Evolutionary conservation across 2,113 vertebrate genomes (phyloP), one percentile per base, ranked within the genome.

Genomic region (Myotis lucifugus): DNA sequence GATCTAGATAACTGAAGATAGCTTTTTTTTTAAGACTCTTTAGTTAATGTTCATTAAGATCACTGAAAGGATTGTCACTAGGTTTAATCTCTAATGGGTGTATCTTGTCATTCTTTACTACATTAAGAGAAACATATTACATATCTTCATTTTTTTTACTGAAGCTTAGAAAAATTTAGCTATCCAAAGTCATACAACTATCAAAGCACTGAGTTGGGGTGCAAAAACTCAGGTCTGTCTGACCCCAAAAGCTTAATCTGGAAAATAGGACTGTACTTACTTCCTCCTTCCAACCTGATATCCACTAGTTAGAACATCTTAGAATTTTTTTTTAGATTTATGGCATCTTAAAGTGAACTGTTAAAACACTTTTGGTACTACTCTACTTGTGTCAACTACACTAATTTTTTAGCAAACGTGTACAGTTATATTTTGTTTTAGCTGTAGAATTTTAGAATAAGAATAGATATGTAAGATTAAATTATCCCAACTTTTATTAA

Each of bases 111-210:
- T n/a, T n/a, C 0, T 27, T 93, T 46, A 18, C 19, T 23, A 64
- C 0, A 50, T 37, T 46, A 50, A 64, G 46, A 94, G 13, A 89
- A 61, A 81, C 8, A 37, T 61, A 18, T 67, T n/a, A 67, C 64
- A n/a, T 67, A 59, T 59, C 32, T 91, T 85, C 50, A 73, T 74
- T 54, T 94, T 54, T 94, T 64, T 90, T 9, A 73, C 32, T n/a
- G 66, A 87, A 66, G 23, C 27, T 50, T 86, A 87, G 48, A 87
- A 88, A 90, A 88, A 90, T 50, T 40, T 66, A 84, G 5, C 64
- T 73, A 56, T 34, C 59, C 7, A 27, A 54, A 70, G 69, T 87
- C 69, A 72, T 46, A 59, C 1, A 19, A 23, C 37, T 72, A 77
- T 11, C 76, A 66, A 79, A 95, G 25, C 21, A 66, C 27, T 12